phyloP scores from a whole-genome alignment of 2,888 invertebrate genomes.

The Ornithoptera priamus region DNA sequence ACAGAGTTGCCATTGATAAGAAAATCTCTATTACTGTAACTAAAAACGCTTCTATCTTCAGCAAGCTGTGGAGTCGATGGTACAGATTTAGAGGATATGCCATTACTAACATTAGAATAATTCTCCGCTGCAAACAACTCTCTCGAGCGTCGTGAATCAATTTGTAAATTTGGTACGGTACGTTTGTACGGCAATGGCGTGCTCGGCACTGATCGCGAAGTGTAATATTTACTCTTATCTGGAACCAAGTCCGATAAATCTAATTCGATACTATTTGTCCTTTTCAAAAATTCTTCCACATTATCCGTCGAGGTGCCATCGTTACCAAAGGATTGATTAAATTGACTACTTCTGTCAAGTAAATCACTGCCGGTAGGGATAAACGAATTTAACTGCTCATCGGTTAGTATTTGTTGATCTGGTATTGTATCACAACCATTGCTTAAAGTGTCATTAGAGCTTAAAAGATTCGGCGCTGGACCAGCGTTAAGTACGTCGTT shows the following conservation, averaged over 20 bases:
- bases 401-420: conserved; percentile 62
- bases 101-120: conserved; percentile 61
- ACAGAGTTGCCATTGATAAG: conserved; percentile 82
- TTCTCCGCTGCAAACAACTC: conserved; percentile 59
- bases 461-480: conserved; percentile 54
- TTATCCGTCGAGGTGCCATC: conserved; percentile 54
- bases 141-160: conserved; percentile 64
- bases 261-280: conserved; percentile 71
- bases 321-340: conserved; percentile 56
- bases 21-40: conserved; percentile 81
- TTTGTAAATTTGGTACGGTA: conserved; percentile 59
- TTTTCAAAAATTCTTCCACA: conserved; percentile 70
- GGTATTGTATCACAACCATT: conserved; percentile 67
- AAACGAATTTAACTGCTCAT: conserved; percentile 63
- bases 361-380: conserved; percentile 64
- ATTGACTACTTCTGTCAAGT: conserved; percentile 56
- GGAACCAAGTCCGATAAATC: conserved; percentile 63
- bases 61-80: conserved; percentile 86
- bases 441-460: conserved; percentile 54
- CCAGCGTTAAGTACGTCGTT: conserved; percentile 65
- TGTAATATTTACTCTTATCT: conserved; percentile 69
- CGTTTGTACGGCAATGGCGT: conserved; percentile 82
- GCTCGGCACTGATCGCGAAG: conserved; percentile 85
- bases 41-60: conserved; percentile 76
- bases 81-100: conserved; percentile 85